Evolutionary conservation across 2,113 vertebrate genomes (phyloP).

Genomic region (Ceratotherium simum): DNA sequence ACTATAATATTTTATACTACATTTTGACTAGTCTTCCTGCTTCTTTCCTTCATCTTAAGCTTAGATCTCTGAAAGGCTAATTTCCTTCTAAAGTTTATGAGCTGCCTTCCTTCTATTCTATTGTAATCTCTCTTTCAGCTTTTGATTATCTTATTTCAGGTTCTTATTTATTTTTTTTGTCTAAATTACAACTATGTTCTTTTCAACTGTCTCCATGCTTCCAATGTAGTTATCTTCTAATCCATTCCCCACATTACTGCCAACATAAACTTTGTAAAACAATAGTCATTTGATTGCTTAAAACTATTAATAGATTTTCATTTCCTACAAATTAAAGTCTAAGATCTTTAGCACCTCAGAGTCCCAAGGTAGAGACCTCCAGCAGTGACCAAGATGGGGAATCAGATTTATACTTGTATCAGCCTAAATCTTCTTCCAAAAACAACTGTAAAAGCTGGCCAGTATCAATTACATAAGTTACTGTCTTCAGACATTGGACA

Average conservation of each 20-base stretch:
- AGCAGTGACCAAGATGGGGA: neutral
- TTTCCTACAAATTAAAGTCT: neutral
- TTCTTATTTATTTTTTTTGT: neutral
- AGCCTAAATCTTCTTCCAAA: neutral
- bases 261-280: neutral
- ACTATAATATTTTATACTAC: neutral
- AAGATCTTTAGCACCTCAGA: neutral
- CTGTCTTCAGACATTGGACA: neutral
- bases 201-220: neutral
- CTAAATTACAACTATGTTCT: neutral
- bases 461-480: neutral
- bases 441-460: neutral
- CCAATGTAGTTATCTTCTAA: neutral
- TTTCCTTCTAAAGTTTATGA: neutral
- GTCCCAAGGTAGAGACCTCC: neutral
- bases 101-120: neutral
- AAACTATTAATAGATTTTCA: neutral
- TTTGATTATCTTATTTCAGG: neutral
- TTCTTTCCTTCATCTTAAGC: neutral
- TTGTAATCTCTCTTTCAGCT: neutral
- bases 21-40: neutral
- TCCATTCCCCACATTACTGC: neutral
- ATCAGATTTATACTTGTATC: neutral
- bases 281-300: neutral
- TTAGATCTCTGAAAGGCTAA: neutral